A percentile compares a stretch with the other conserved stretches of the same genome.
These are phyloP conservation scores for Buceros bicornis DNA, from an alignment of 2,797 vertebrate genomes.

Conservation along the genomic window DNA sequence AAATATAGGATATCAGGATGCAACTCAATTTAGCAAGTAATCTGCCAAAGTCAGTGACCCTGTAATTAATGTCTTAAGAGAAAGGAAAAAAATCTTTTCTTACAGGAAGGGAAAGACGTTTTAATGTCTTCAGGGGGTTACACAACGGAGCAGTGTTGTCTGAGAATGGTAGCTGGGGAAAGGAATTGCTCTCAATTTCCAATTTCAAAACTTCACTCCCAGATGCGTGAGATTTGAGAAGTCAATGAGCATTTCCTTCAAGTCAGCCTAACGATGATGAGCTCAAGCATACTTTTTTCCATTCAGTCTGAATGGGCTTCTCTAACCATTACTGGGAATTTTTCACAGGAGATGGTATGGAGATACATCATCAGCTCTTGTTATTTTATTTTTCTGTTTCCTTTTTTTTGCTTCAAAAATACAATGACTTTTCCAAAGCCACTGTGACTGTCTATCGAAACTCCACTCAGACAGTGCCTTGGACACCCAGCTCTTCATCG, in stretches of 20 bases:
- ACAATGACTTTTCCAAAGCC: neutral
- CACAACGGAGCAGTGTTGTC: slow-evolving; percentile 1
- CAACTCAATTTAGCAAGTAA: slow-evolving; percentile 55
- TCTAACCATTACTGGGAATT: neutral
- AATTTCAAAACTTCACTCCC: neutral
- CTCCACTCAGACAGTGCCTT: neutral
- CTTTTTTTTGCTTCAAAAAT: slow-evolving; percentile 3
- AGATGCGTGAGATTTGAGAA: slow-evolving; percentile 44
- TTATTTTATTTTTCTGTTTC: neutral
- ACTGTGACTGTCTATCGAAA: neutral
- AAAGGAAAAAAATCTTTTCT: slow-evolving; percentile 55
- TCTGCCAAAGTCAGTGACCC: slow-evolving; percentile 61
- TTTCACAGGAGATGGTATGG: neutral
- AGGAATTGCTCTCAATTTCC: slow-evolving; percentile 9
- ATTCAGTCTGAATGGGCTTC: neutral
- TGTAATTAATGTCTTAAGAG: slow-evolving; percentile 55
- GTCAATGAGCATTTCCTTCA: neutral
- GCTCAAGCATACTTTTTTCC: neutral
- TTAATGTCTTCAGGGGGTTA: slow-evolving; percentile 61
- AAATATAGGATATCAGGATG: slow-evolving; percentile 59
- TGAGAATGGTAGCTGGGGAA: slow-evolving; percentile 22
- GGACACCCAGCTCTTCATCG: neutral
- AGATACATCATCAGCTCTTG: neutral
- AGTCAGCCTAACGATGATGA: neutral
- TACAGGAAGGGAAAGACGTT: slow-evolving; percentile 68